Conservation (phyloP, 2,113 vertebrate species). For the Lasiurus borealis region DNA sequence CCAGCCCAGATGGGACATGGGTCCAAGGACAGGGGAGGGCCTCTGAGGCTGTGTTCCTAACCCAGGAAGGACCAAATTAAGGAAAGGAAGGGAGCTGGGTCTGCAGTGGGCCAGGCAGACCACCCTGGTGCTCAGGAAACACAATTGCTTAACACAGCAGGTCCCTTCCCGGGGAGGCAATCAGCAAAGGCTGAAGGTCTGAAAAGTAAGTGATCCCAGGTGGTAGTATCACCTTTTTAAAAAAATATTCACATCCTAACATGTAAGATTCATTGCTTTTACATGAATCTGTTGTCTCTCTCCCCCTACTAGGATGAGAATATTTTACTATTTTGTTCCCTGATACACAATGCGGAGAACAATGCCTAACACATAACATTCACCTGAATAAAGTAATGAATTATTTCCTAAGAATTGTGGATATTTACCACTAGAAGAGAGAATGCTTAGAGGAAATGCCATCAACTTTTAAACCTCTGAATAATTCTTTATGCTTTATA, state of each 20-base stretch:
- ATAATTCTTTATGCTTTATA: not conserved
- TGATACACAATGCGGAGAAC: not conserved
- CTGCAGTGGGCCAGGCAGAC: not conserved
- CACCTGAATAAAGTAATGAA: not conserved
- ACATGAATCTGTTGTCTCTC: not conserved
- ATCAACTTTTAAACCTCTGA: not conserved
- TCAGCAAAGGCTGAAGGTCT: not conserved
- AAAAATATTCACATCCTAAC: not conserved
- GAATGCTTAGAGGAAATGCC: not conserved
- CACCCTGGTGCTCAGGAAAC: not conserved
- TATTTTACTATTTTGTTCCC: not conserved
- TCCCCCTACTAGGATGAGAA: not conserved
- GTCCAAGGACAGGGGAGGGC: not conserved
- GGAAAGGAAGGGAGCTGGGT: not conserved
- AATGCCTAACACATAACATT: not conserved
- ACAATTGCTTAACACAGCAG: not conserved
- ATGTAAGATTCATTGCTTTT: not conserved
- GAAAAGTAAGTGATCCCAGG: not conserved
- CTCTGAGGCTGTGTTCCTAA: not conserved
- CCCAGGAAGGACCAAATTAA: not conserved
- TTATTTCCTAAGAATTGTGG: not conserved
- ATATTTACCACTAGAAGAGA: not conserved
- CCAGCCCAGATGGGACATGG: not conserved
- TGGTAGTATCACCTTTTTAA: not conserved
- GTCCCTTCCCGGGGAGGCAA: not conserved